Evolutionary conservation across 2,113 vertebrate genomes (phyloP).

Genomic region (Gymnogyps californianus): DNA sequence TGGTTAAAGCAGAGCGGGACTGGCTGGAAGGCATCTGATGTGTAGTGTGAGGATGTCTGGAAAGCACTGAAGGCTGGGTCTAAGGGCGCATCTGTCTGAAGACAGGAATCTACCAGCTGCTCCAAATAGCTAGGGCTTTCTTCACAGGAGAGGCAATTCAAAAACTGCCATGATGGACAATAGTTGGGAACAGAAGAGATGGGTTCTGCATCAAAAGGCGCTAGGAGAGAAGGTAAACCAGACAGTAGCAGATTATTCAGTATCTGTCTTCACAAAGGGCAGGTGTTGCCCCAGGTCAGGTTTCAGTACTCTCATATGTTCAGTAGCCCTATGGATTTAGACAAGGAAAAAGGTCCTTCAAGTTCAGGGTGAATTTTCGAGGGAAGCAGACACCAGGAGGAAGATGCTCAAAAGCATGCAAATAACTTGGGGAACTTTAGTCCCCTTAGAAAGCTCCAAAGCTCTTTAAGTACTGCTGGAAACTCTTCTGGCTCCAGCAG

Average conservation of each 20-base stretch:
- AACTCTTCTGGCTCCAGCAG: not conserved
- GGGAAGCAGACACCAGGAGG: not conserved
- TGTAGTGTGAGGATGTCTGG: slow-evolving; percentile 60
- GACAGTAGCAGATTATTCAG: not conserved
- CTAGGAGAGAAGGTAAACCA: slow-evolving; percentile 60
- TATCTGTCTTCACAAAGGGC: not conserved
- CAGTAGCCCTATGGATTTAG: not conserved
- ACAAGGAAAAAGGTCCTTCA: not conserved
- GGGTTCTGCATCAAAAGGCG: slow-evolving; percentile 69
- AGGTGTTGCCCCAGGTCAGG: not conserved
- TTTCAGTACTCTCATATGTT: not conserved
- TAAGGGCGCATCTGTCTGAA: slow-evolving; percentile 65
- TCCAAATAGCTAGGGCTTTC: slow-evolving; percentile 69
- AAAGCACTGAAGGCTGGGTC: slow-evolving; percentile 42
- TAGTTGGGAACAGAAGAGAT: slow-evolving; percentile 52
- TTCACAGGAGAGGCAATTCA: slow-evolving; percentile 69
- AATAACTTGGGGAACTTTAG: not conserved
- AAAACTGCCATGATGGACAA: slow-evolving; percentile 70
- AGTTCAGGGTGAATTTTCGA: not conserved
- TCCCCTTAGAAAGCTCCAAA: not conserved
- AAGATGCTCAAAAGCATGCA: not conserved
- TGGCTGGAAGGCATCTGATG: slow-evolving; percentile 72
- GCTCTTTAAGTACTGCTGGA: not conserved
- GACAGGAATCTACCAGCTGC: slow-evolving; percentile 78
- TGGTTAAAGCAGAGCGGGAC: slow-evolving; percentile 77